A percentile compares a stretch with the other conserved stretches of the same genome.
Evolutionary conservation across 2,888 invertebrate species (phyloP).

Genomic region (Caenorhabditis sinica): DNA sequence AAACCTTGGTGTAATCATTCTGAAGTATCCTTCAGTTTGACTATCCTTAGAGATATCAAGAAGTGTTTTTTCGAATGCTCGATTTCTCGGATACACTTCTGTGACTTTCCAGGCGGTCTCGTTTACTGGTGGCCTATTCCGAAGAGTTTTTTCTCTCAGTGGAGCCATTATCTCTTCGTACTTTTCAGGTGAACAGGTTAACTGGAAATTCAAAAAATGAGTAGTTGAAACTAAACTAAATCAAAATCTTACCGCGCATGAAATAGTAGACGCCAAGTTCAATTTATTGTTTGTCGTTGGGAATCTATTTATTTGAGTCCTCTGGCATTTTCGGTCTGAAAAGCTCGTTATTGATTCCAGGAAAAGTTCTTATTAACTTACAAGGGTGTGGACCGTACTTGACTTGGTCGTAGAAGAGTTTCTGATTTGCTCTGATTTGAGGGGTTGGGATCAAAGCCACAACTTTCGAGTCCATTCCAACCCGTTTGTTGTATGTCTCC

Average conservation of each 20-base stretch:
- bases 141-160: slow-evolving; percentile 49
- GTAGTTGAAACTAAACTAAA: background rate
- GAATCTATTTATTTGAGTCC: slow-evolving; percentile 58
- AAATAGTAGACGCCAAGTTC: slow-evolving; percentile 46
- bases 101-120: slow-evolving; percentile 69
- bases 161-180: slow-evolving; percentile 60
- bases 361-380: slow-evolving; percentile 25
- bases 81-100: slow-evolving; percentile 67
- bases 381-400: slow-evolving; percentile 71
- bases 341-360: background rate
- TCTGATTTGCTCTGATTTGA: slow-evolving; percentile 33
- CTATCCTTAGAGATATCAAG: slow-evolving; percentile 49
- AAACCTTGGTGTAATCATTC: slow-evolving; percentile 58
- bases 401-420: slow-evolving; percentile 62
- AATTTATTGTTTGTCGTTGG: slow-evolving; percentile 58
- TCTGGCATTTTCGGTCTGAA: slow-evolving; percentile 65
- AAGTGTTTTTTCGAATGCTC: slow-evolving; percentile 67
- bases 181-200: slow-evolving; percentile 29
- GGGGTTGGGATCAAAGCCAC: slow-evolving; percentile 33
- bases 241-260: slow-evolving; percentile 47
- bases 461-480: slow-evolving; percentile 40
- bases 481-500: slow-evolving; percentile 55
- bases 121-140: slow-evolving; percentile 63
- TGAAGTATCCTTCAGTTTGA: slow-evolving; percentile 46
- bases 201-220: slow-evolving; percentile 6